Evolutionary conservation across 2,888 invertebrate genomes (phyloP).

Genomic region (Tipula confusa): DNA sequence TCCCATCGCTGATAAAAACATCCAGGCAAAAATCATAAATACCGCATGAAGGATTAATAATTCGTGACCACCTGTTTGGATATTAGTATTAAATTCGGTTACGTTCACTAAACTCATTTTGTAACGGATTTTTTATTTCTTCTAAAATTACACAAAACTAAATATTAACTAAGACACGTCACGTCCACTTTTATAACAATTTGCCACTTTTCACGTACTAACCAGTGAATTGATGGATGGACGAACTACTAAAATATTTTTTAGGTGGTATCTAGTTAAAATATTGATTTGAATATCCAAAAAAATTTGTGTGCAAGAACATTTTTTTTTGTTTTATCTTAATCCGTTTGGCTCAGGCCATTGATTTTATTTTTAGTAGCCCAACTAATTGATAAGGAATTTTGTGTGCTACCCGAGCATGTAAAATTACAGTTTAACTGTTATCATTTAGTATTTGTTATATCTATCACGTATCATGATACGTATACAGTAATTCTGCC

Average conservation of each 20-base stretch:
- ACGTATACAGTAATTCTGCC: background rate
- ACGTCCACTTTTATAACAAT: background rate
- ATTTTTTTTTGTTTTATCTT: background rate
- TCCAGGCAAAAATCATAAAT: background rate
- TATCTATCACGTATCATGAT: background rate
- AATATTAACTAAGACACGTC: background rate
- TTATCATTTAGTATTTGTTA: background rate
- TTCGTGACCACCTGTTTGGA: background rate
- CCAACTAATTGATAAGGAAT: background rate
- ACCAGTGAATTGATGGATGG: background rate
- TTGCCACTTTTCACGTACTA: background rate
- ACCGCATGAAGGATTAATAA: background rate
- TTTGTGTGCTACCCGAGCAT: background rate
- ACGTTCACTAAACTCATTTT: background rate
- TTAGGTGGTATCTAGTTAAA: background rate
- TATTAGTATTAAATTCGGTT: background rate
- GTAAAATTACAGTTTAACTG: background rate
- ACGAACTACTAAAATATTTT: background rate
- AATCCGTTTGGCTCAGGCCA: background rate
- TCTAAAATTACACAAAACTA: background rate
- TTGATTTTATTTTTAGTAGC: background rate
- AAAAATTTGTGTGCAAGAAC: background rate
- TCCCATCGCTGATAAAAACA: background rate
- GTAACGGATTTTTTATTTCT: background rate
- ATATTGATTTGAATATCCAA: background rate